Conservation (phyloP, 2,797 vertebrate genomes). For the Pachyuromys duprasi region DNA sequence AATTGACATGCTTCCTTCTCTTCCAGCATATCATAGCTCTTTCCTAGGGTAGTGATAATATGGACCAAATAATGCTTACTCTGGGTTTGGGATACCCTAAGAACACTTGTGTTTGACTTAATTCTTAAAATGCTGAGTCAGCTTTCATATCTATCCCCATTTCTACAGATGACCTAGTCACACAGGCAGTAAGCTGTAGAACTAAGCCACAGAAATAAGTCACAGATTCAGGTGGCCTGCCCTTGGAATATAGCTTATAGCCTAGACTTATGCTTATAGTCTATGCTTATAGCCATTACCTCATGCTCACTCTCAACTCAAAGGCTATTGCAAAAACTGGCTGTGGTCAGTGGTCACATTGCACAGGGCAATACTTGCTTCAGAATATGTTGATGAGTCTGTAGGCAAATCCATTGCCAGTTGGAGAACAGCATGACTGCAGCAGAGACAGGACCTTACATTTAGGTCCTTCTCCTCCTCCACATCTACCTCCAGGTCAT, state of each 20-base stretch:
- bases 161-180: background rate
- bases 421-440: background rate
- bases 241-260: too few relatives aligned
- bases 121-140: background rate
- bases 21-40: background rate
- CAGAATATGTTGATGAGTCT: background rate
- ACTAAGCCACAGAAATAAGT: background rate
- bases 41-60: background rate
- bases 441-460: background rate
- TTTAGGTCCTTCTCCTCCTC: too few relatives aligned
- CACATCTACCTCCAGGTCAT: background rate
- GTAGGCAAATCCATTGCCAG: background rate
- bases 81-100: background rate
- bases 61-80: background rate
- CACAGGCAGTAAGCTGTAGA: background rate
- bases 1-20: background rate
- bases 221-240: background rate
- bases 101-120: background rate
- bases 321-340: background rate
- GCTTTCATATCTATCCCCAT: background rate
- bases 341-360: background rate
- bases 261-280: too few relatives aligned
- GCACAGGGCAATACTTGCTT: background rate
- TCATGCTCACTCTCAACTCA: background rate
- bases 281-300: too few relatives aligned